Evolutionary conservation across 2,113 vertebrate species (phyloP).

Genomic region (Raphicerus campestris): DNA sequence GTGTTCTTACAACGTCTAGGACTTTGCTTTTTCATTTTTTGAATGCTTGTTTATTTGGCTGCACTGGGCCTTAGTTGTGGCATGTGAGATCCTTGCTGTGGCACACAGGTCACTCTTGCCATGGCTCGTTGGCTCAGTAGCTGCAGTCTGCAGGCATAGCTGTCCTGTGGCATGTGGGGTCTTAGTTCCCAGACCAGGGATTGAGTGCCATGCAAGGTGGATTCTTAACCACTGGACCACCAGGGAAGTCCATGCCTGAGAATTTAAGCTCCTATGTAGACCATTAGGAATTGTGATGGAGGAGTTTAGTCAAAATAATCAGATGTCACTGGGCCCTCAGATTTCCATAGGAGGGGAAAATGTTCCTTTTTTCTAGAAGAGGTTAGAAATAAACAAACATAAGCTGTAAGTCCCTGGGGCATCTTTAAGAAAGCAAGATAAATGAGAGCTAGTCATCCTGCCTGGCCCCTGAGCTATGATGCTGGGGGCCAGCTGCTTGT

Average conservation of each 20-base stretch:
- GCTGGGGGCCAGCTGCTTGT: neutral
- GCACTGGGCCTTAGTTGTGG: neutral
- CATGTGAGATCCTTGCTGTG: neutral
- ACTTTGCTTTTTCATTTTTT: neutral
- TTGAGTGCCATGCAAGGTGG: neutral
- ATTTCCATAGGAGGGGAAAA: neutral
- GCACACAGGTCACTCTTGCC: neutral
- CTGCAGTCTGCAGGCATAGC: neutral
- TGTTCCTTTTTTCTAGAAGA: neutral
- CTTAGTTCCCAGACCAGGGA: neutral
- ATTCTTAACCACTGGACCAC: neutral
- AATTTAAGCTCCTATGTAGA: neutral
- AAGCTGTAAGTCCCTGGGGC: neutral
- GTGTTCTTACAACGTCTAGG: neutral
- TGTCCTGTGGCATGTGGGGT: neutral
- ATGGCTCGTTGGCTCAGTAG: neutral
- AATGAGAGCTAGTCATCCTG: neutral
- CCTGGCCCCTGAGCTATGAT: too few relatives aligned
- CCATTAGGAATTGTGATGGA: neutral
- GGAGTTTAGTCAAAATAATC: neutral
- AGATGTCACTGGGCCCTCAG: neutral
- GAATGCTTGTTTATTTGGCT: neutral
- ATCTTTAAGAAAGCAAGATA: neutral
- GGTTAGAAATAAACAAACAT: neutral
- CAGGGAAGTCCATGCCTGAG: neutral